Base-by-base conservation (phyloP, 2,888 invertebrate genomes). In the Apodemia hepburni region DNA sequence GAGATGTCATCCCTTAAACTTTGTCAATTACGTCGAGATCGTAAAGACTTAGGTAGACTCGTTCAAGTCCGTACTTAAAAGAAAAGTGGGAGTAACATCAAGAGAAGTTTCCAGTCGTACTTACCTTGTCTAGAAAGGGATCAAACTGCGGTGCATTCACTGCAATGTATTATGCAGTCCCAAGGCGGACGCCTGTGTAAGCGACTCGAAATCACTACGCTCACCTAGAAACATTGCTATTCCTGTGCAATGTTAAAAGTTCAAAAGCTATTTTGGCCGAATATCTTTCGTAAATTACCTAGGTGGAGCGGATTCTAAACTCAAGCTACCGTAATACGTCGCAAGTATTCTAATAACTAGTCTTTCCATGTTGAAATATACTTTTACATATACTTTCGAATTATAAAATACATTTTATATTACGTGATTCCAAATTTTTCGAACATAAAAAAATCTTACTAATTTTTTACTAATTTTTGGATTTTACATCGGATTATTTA, bases 81-180 rank as follows among this genome's bases (percentile, higher is more conserved):
- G 79, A 83, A 87, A 89, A 87, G 85, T 84, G 80, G 81, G 83
- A 76, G 84, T 80, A 82, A 81, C 84, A 81, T 85, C 80, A 79
- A 81, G 82, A 78, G 84, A 87, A 90, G 84, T 90, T 89, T 84
- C 78, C 79, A 86, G 78, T 85, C 79, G 83, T 87, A 86, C 89
- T 88, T 90, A 86, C 87, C 84, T 85, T 86, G 88, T 89, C 88
- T 87, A 84, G 87, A 82, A 84, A 85, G 82, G 87, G 89, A 90
- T 90, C 88, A 88, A 87, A 87, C 85, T 89, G 88, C 73, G 85
- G 87, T 87, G 87, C 91, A 90, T 87, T 88, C 88, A 76, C 82
- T 78, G 84, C 84, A 81, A 90, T 91, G 87, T 89, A 88, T 91
- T 90, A 91, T 91, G 91, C 91, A 91, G 88, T 83, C 80, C 72